Evolutionary conservation across 2,888 invertebrate genomes (phyloP), one percentile per base, ranked within the genome.

Genomic region (Apamea monoglypha): DNA sequence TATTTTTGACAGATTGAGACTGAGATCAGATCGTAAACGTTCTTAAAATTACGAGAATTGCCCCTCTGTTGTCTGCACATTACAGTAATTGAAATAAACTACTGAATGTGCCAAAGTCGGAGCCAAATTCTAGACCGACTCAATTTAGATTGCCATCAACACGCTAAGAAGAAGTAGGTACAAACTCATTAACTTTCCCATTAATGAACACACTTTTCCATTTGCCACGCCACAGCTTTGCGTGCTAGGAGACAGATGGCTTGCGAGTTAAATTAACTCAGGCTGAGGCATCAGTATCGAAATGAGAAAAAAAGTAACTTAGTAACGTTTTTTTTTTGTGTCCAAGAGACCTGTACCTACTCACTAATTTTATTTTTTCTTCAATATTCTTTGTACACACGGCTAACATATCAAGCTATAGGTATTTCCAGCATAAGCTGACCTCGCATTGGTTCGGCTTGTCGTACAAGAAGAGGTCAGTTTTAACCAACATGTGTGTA

Each of bases 101-200:
- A 32, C 25, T 32, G 1, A 50, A 50, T 29, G 7, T 21, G 12
- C 14, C 47, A 69, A 47, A 21, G 7, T 29, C 14, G 14, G 18
- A 29, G 29, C 8, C 2, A 21, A 21, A 47, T 29, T 47, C 7
- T 29, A 29, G 29, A 12, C 7, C 1, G 14, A 47, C 29, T 69
- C 21, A 50, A 69, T 21, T 32, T 16, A 69, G 29, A 25, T 47
- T 21, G 4, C 50, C 32, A 56, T 32, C 56, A 25, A 53, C 36
- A 66, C 25, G 10, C 18, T 36, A 36, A 36, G 25, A 21, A 69
- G 14, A 71, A 66, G 12, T 56, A 69, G 16, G 21, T 36, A 66
- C 66, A 36, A 66, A 71, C 66, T 71, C 66, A 66, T 71, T 64
- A 36, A n/a, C n/a, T 71, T 66, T 66, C 18, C n/a, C n/a, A 71